A percentile compares a stretch with the other conserved stretches of the same genome.
phyloP scores from a whole-genome alignment of 2,797 vertebrate species.

The Chiloscyllium punctatum region DNA sequence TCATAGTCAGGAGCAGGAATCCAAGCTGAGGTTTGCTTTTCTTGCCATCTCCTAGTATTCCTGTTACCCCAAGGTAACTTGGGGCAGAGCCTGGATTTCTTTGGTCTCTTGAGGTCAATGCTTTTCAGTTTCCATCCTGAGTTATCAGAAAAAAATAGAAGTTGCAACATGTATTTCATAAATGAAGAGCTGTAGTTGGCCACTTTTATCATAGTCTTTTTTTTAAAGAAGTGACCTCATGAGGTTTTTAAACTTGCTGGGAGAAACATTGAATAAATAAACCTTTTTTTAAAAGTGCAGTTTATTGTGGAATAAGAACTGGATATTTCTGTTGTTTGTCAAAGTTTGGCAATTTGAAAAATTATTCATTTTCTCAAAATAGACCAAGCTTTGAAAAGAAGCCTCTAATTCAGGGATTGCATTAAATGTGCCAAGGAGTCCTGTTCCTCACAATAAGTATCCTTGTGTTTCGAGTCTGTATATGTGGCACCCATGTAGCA shows the following conservation, averaged over 20 bases:
- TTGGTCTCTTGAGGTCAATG: background rate
- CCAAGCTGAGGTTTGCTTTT: background rate
- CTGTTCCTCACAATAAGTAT: slow-evolving; percentile 26
- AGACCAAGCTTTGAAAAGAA: background rate
- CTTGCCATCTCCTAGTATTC: background rate
- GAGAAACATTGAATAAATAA: slow-evolving; percentile 5
- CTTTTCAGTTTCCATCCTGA: background rate
- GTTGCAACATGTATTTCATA: background rate
- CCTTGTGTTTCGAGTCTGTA: slow-evolving; percentile 26
- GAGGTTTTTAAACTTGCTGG: background rate
- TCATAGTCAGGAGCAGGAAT: slow-evolving; percentile 20
- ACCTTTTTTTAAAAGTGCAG: background rate
- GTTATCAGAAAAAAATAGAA: background rate
- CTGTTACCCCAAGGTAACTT: background rate
- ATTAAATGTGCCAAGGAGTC: slow-evolving; percentile 8
- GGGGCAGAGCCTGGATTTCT: background rate
- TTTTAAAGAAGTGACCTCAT: background rate
- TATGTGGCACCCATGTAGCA: slow-evolving; percentile 22
- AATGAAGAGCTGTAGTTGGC: background rate
- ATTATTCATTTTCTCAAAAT: background rate
- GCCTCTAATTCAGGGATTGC: slow-evolving; percentile 29
- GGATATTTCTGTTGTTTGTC: background rate
- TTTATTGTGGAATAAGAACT: background rate
- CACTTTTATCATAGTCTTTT: background rate
- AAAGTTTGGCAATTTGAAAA: slow-evolving; percentile 16